Evolutionary conservation across 2,888 invertebrate genomes (phyloP).

Genomic region (Caenorhabditis panamensis): DNA sequence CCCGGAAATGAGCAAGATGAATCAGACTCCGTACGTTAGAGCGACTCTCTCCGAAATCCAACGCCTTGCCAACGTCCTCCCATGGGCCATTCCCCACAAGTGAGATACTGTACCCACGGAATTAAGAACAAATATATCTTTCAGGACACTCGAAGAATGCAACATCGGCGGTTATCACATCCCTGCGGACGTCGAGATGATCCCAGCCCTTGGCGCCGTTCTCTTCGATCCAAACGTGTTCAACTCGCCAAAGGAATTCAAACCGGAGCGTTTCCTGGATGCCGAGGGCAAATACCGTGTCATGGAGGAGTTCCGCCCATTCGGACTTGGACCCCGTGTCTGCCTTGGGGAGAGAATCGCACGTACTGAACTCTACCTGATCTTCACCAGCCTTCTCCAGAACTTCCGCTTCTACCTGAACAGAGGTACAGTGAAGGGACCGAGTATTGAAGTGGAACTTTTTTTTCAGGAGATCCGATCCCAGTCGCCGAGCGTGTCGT

Average conservation of each 20-base stretch:
- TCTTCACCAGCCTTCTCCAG: constrained; percentile 72
- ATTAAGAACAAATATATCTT: constrained; percentile 7
- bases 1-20: constrained; percentile 55
- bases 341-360: constrained; percentile 75
- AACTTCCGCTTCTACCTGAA: constrained; percentile 71
- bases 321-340: constrained; percentile 66
- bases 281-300: constrained; percentile 48
- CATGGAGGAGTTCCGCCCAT: constrained; percentile 63
- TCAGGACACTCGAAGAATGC: constrained; percentile 42
- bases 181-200: constrained; percentile 68
- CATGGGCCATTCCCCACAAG: constrained; percentile 79
- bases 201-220: constrained; percentile 72
- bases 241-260: constrained; percentile 69
- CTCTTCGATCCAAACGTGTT: constrained; percentile 68
- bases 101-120: constrained; percentile 6
- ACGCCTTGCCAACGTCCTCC: constrained; percentile 78
- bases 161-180: constrained; percentile 59
- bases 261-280: constrained; percentile 69
- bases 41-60: constrained; percentile 78
- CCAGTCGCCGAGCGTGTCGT: constrained; percentile 46
- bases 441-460: not conserved
- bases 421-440: constrained; percentile 18
- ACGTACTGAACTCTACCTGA: constrained; percentile 72
- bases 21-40: constrained; percentile 68
- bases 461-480: constrained; percentile 50